Evolutionary conservation across 2,797 vertebrate species (phyloP), one percentile per base, ranked within the genome.

Genomic region (Saxicola maurus): DNA sequence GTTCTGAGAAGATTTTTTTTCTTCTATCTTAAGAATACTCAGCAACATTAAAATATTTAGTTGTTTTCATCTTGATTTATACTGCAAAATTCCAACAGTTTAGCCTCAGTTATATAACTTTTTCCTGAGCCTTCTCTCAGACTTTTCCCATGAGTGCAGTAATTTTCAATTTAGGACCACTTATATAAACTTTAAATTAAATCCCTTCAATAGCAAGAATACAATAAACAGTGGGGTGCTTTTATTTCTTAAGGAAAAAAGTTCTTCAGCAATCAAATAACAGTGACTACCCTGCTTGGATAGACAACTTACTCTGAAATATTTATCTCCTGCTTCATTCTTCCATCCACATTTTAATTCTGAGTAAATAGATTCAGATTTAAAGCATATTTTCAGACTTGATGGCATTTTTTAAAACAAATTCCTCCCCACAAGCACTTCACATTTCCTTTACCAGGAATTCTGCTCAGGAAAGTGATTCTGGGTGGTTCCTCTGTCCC

Each of bases 391-490:
- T 67, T 90, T 51, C 40, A 81, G 40, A 57, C 7, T 46, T 60
- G 8, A n/a, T 57, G 61, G 24, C 13, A 28, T 28, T 79, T 56
- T 12, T 52, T 59, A 21, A 37, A 40, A 52, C 2, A 25, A 67
- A n/a, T 15, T 37, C 60, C 42, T 73, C 24, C 5, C 19, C 42
- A 20, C 13, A 46, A 67, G n/a, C 6, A 25, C 15, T 52, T 66
- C 5, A 27, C 1, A 0, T 4, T 66, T 24, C 11, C 42, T 30
- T 62, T 56, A n/a, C 20, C 38, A 42, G 0, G 3, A 38, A 12
- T 16, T 12, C 31, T 48, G 20, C 16, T 43, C 18, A 65, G 19
- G 53, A 40, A 61, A 52, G 8, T 2, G 21, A n/a, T 51, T 61
- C 48, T 27, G 24, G 27, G 5, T 56, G 35, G 1, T 69, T 65